These are phyloP conservation scores for Brachynemurus nebulosus DNA, from an alignment of 2,888 invertebrate genomes.

Conservation along the genomic window DNA sequence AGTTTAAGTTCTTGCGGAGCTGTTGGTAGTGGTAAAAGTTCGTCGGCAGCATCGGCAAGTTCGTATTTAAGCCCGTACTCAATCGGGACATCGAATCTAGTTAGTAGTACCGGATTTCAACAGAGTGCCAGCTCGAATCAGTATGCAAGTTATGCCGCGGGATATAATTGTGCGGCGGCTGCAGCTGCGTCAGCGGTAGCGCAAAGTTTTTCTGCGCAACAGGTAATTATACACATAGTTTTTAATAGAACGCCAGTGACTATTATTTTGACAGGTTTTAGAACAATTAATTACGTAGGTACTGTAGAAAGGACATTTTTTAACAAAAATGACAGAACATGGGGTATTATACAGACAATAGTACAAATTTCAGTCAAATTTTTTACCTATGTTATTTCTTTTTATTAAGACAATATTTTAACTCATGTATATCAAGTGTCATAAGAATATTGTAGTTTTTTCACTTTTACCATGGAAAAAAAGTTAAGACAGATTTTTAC, in stretches of 20 bases:
- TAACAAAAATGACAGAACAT: neutral
- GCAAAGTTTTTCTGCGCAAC: slow-evolving; percentile 37
- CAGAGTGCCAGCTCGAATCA: slow-evolving; percentile 35
- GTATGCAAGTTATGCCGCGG: slow-evolving; percentile 37
- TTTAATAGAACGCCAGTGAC: neutral
- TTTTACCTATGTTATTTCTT: too few species aligned
- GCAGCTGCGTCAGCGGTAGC: slow-evolving; percentile 40
- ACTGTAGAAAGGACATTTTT: neutral
- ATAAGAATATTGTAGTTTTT: too few species aligned
- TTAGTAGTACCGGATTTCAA: slow-evolving; percentile 23
- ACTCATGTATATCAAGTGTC: too few species aligned
- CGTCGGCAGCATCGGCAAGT: slow-evolving; percentile 40
- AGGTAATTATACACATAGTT: too few species aligned
- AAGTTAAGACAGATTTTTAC: too few species aligned
- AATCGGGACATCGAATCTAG: slow-evolving; percentile 24
- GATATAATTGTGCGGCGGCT: slow-evolving; percentile 32
- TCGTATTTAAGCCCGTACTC: slow-evolving; percentile 34
- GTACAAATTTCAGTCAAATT: too few species aligned
- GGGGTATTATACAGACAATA: too few species aligned
- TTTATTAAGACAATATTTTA: too few species aligned
- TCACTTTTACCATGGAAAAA: too few species aligned
- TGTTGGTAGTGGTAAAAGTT: slow-evolving; percentile 27
- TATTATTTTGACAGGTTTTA: neutral
- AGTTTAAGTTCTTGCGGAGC: slow-evolving; percentile 34
- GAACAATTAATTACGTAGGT: neutral